phyloP scores from a whole-genome alignment of 2,797 vertebrate species.

The Sebastes aleutianus region DNA sequence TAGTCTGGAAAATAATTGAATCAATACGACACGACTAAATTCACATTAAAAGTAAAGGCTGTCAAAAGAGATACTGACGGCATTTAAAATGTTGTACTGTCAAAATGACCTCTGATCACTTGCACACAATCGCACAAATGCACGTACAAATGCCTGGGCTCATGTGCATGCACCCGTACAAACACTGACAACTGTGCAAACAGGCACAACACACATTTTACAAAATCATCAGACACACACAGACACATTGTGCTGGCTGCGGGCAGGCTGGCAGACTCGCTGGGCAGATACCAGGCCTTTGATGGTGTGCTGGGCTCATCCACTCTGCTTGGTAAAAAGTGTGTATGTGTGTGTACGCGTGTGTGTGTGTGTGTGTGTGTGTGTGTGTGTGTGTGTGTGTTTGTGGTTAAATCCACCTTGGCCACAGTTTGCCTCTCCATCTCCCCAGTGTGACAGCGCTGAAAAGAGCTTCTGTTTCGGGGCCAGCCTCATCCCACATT shows the following conservation, averaged over 20 bases:
- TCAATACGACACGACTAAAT: not conserved
- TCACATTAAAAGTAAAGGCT: not conserved
- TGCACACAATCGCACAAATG: not conserved
- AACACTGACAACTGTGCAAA: slow-evolving; percentile 58
- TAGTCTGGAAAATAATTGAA: not conserved
- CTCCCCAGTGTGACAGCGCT: slow-evolving; percentile 72
- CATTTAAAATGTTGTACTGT: not conserved
- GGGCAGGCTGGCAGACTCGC: slow-evolving; percentile 58
- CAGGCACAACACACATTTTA: slow-evolving; percentile 41
- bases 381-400: slow-evolving; percentile 39
- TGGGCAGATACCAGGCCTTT: slow-evolving; percentile 67
- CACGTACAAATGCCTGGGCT: not conserved
- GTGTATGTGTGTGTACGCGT: slow-evolving; percentile 9
- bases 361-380: slow-evolving; percentile 52
- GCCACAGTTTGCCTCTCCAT: slow-evolving; percentile 79
- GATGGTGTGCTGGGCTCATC: slow-evolving; percentile 63
- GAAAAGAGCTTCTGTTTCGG: slow-evolving; percentile 75
- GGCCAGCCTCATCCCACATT: slow-evolving; percentile 72
- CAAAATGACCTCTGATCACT: not conserved
- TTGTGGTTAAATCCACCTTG: slow-evolving; percentile 79
- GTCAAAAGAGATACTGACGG: not conserved
- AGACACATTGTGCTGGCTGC: slow-evolving; percentile 29
- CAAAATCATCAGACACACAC: slow-evolving; percentile 40
- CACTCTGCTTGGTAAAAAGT: slow-evolving; percentile 61
- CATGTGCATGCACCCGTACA: slow-evolving; percentile 11